Percentiles rank a stretch among this genome's conserved stretches.
Conservation (phyloP, 2,888 invertebrate species). For the Drosophila leonis region DNA sequence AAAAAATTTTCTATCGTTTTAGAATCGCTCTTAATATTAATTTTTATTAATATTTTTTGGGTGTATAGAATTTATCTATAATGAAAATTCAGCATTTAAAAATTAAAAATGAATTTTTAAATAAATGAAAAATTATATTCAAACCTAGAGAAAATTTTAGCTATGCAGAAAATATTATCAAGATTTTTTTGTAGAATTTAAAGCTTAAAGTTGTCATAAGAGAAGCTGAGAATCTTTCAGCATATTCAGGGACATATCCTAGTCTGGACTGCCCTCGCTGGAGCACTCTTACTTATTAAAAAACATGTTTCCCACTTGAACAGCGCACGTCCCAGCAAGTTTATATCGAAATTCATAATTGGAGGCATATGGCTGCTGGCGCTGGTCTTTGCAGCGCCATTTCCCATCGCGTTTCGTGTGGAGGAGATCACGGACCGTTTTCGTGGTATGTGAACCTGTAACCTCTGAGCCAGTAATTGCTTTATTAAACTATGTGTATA, state of each 20-base stretch:
- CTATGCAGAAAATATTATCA: background rate
- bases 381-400: constrained; percentile 89
- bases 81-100: background rate
- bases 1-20: too few species aligned
- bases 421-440: constrained; percentile 82
- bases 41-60: too few species aligned
- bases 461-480: background rate
- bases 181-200: background rate
- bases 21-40: too few species aligned
- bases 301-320: constrained; percentile 1
- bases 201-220: background rate
- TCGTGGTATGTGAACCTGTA: constrained; percentile 68
- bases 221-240: background rate
- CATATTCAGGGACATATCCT: background rate
- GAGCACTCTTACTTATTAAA: background rate
- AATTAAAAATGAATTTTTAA: background rate
- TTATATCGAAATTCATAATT: constrained; percentile 90
- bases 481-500: background rate
- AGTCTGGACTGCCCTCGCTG: background rate
- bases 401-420: constrained; percentile 85
- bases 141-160: background rate
- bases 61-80: too few species aligned
- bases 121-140: background rate
- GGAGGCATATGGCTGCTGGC: constrained; percentile 91
- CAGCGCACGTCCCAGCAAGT: constrained; percentile 91